Base-by-base conservation (phyloP, 1,140 invertebrate species). In the Camponotus vicinus region DNA sequence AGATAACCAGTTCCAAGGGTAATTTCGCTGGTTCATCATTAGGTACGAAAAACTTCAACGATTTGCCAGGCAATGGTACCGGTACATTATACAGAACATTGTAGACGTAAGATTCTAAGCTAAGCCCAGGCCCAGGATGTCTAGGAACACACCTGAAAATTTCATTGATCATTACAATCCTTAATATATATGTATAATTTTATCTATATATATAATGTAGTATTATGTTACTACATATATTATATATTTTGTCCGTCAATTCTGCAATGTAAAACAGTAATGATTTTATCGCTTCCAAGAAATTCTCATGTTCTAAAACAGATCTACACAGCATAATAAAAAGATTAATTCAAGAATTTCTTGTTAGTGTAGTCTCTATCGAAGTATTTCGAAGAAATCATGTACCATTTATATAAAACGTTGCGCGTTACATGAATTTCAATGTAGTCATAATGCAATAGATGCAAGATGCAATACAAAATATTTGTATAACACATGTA, bases 81-180 rank as follows among this genome's bases (percentile, higher is more conserved):
- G 98, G 98, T 52, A 99, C 97, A 95, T 99, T 98, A 95, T 99
- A 99, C 7, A 99, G 95, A 75, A 99, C 95, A 95, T 99, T 99
- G 95, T 99, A 99, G 0, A 99, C 97, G 95, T 99, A 99, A 52
- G 98, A 98, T 95, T 99, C 99, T 55, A 99, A 95, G 92, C 97
- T 98, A 32, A 98, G 95, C 57, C 97, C 96, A 71, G 96, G 96
- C 18, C 97, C 96, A 6, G 97, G 96, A 92, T 97, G 96, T 90
- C 97, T 96, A 88, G 97, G 97, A 94, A 97, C 96, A 95, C 97
- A 97, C 94, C 97, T 97, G 89, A 40, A 95, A 66, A 57, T 40
- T 45, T 49, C 1, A 34, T 11, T 45, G 6, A 75, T 84, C 37
- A 32, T 79, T 2, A 45, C 27, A 69, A 18, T 80, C 3, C 21